These are phyloP conservation scores for Coranthus polyacanthus DNA, from an alignment of 2,797 vertebrate genomes.

Conservation along the genomic window DNA sequence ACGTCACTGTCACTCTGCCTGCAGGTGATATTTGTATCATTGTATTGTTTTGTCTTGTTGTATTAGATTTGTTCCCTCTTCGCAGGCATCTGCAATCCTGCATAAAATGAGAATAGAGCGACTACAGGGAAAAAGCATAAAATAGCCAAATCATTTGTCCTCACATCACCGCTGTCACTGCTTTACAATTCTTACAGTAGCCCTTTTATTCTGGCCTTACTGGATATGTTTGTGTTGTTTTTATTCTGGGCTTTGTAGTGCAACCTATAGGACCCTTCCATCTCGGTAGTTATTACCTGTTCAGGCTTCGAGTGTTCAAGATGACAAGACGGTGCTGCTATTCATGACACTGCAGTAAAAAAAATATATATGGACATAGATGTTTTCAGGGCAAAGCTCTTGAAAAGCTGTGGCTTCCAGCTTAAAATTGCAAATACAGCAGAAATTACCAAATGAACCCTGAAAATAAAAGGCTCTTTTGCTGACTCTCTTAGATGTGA, in stretches of 20 bases:
- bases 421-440: neutral
- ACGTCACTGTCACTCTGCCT: slow-evolving; percentile 31
- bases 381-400: neutral
- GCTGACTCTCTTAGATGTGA: slow-evolving; percentile 6
- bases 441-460: slow-evolving; percentile 5
- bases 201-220: neutral
- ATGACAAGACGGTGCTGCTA: neutral
- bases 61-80: slow-evolving; percentile 39
- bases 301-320: slow-evolving; percentile 1
- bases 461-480: neutral
- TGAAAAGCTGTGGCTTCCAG: neutral
- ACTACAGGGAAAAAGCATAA: slow-evolving; percentile 7
- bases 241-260: neutral
- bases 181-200: neutral
- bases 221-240: neutral
- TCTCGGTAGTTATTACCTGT: neutral
- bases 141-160: slow-evolving; percentile 1
- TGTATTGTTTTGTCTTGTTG: slow-evolving; percentile 41
- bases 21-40: slow-evolving; percentile 46
- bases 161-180: neutral
- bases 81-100: slow-evolving; percentile 18
- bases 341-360: neutral
- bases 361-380: neutral
- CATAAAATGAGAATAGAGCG: slow-evolving; percentile 37
- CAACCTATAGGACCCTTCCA: neutral